Evolutionary conservation across 1,140 invertebrate genomes (phyloP).

Genomic region (Ceratosolen solmsi): DNA sequence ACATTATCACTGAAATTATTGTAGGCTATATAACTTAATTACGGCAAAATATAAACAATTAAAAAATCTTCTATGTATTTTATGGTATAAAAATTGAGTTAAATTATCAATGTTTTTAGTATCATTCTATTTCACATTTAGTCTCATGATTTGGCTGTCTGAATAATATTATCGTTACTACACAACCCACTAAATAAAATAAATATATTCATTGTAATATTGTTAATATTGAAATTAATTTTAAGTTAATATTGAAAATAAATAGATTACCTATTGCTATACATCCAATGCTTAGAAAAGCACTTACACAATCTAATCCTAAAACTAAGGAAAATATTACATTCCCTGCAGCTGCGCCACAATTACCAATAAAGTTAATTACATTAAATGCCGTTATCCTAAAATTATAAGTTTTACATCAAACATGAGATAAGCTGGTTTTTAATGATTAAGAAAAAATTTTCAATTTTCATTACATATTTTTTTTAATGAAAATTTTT

Average conservation of each 20-base stretch:
- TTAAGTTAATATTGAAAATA: conserved; percentile 13
- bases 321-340: conserved; percentile 65
- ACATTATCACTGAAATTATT: too few species aligned
- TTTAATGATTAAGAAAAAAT: neutral
- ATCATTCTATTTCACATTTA: conserved; percentile 47
- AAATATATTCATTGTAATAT: conserved; percentile 46
- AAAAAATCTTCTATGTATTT: too few species aligned
- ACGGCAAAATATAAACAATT: too few species aligned
- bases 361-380: conserved; percentile 63
- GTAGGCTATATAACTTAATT: too few species aligned
- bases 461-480: neutral
- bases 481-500: too few species aligned
- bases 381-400: conserved; percentile 62
- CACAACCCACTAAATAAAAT: conserved; percentile 55
- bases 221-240: conserved; percentile 18
- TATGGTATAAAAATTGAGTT: too few species aligned
- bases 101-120: too few species aligned
- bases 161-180: conserved; percentile 56
- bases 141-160: conserved; percentile 53
- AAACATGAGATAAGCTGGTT: neutral
- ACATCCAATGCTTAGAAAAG: conserved; percentile 64
- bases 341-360: conserved; percentile 65
- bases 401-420: conserved; percentile 46
- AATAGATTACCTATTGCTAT: conserved; percentile 61
- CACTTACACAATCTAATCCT: conserved; percentile 57